Evolutionary conservation across 1,140 invertebrate species (phyloP).

Genomic region (Drosophila nigromelanica): DNA sequence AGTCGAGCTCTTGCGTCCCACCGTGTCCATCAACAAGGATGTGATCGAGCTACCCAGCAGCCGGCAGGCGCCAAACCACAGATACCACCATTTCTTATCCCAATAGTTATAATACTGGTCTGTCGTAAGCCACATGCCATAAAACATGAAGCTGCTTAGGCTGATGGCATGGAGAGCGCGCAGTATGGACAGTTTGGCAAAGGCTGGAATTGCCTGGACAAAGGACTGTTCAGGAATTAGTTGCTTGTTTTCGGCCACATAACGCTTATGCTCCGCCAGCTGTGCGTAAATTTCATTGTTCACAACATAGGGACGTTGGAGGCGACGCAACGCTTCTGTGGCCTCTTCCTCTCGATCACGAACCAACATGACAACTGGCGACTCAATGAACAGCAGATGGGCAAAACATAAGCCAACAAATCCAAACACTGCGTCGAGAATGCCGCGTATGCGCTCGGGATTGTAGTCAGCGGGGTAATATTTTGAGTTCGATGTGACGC

Average conservation of each 20-base stretch:
- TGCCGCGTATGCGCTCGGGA: slow-evolving; percentile 44
- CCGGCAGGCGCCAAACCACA: slow-evolving; percentile 37
- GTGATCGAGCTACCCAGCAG: slow-evolving; percentile 26
- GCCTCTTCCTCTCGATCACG: slow-evolving; percentile 48
- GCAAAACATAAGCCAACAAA: slow-evolving; percentile 34
- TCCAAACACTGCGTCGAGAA: slow-evolving; percentile 39
- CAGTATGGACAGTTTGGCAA: slow-evolving; percentile 30
- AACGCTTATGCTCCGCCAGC: slow-evolving; percentile 58
- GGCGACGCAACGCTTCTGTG: slow-evolving; percentile 48
- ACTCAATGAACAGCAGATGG: slow-evolving; percentile 42
- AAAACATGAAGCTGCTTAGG: slow-evolving; percentile 27
- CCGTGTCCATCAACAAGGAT: slow-evolving; percentile 22
- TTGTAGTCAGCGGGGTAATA: neutral
- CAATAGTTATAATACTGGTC: neutral
- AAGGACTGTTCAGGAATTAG: slow-evolving; percentile 32
- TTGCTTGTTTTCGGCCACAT: slow-evolving; percentile 47
- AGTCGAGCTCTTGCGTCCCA: slow-evolving; percentile 50
- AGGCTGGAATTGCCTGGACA: slow-evolving; percentile 32
- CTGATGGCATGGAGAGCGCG: slow-evolving; percentile 52
- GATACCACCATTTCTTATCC: neutral
- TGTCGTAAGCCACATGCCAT: neutral
- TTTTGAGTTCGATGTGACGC: neutral
- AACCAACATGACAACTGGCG: slow-evolving; percentile 46
- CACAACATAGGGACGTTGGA: slow-evolving; percentile 33
- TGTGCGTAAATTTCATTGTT: slow-evolving; percentile 41